phyloP scores from a whole-genome alignment of 2,797 vertebrate genomes.

The Oryzias dopingdopingensis region DNA sequence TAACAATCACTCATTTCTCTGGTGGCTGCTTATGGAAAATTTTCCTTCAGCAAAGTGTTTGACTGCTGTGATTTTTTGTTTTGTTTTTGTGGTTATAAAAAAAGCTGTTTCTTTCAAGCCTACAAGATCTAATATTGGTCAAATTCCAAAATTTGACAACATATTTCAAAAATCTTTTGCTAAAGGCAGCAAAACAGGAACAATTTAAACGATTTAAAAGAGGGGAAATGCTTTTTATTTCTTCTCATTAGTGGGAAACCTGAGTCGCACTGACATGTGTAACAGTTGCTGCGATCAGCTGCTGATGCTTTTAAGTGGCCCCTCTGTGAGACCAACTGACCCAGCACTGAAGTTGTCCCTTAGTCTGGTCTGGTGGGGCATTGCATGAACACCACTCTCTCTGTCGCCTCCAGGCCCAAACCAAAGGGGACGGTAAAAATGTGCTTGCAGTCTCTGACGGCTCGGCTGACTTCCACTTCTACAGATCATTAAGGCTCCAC shows the following conservation, averaged over 20 bases:
- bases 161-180: no score
- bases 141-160: no score
- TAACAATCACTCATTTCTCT: conserved; percentile 7
- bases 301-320: conserved; percentile 75
- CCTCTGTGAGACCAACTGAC: conserved; percentile 46
- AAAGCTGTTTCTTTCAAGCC: no score
- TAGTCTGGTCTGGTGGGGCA: conserved; percentile 55
- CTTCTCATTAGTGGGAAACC: conserved; percentile 84
- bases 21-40: conserved; percentile 18
- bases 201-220: conserved; percentile 68
- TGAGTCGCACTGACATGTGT: conserved; percentile 82
- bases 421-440: conserved; percentile 81
- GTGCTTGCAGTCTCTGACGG: conserved; percentile 81
- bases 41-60: conserved; percentile 32
- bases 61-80: conserved; percentile 20
- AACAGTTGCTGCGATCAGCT: conserved; percentile 81
- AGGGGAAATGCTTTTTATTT: conserved; percentile 80
- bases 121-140: no score
- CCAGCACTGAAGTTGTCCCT: conserved; percentile 52
- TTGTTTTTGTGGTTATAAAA: no score
- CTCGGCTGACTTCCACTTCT: conserved; percentile 82
- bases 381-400: conserved; percentile 72
- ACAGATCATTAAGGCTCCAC: conserved; percentile 88
- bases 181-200: conserved; percentile 2
- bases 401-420: conserved; percentile 80